A percentile compares a stretch with the other conserved stretches of the same genome.
phyloP scores from a whole-genome alignment of 2,888 invertebrate genomes.

The Leistus spinibarbis region DNA sequence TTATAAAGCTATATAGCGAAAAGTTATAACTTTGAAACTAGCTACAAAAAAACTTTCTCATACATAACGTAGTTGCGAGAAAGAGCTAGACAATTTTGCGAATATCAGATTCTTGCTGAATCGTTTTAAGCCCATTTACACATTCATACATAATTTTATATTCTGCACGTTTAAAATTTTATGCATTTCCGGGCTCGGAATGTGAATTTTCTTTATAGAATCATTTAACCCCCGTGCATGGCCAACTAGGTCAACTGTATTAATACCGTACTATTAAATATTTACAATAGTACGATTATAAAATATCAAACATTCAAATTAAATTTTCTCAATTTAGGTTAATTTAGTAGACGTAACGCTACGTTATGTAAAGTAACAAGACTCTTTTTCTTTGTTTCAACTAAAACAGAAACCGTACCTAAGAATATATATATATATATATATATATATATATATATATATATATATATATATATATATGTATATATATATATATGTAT shows the following conservation, averaged over 20 bases:
- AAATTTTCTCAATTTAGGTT: neutral
- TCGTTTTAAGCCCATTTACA: neutral
- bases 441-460: too few relatives aligned
- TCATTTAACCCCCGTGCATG: neutral
- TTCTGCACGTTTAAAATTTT: neutral
- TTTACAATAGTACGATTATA: neutral
- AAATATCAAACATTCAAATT: neutral
- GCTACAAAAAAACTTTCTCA: neutral
- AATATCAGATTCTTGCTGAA: neutral
- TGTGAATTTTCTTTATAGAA: neutral
- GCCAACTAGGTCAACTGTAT: neutral
- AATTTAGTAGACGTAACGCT: too few relatives aligned
- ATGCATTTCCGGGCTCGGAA: neutral
- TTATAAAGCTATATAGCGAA: neutral
- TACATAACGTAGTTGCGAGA: too few relatives aligned
- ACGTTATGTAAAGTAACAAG: too few relatives aligned
- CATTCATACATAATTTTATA: neutral
- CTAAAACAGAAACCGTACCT: too few relatives aligned
- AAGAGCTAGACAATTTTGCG: neutral
- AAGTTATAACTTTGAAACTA: neutral
- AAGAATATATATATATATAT: too few relatives aligned
- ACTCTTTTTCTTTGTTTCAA: too few relatives aligned
- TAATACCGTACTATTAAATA: neutral
- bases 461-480: too few relatives aligned
- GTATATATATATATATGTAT: too few relatives aligned